These are phyloP conservation scores for Synergus itoensis DNA, from an alignment of 2,888 invertebrate species.

Conservation along the genomic window DNA sequence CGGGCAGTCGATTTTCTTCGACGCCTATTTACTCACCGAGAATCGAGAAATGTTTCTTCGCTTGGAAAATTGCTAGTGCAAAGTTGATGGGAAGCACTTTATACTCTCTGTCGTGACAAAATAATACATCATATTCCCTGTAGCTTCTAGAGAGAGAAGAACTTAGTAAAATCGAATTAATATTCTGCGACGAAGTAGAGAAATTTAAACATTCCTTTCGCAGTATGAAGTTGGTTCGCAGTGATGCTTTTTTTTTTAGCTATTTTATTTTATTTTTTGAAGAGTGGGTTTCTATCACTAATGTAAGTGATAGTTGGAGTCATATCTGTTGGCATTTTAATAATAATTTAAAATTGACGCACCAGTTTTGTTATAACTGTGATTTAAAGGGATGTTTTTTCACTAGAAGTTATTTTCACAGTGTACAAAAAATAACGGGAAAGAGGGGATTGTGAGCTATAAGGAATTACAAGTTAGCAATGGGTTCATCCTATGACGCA, in stretches of 20 bases:
- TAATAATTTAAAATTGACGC: too few species aligned
- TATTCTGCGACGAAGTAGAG: too few species aligned
- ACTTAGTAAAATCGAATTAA: neutral
- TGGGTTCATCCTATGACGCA: neutral
- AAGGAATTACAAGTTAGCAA: neutral
- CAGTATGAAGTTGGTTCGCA: too few species aligned
- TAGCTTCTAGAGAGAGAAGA: neutral
- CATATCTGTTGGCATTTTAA: too few species aligned
- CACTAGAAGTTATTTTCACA: neutral
- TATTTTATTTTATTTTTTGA: too few species aligned
- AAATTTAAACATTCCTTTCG: too few species aligned
- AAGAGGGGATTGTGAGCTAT: neutral
- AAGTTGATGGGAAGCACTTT: neutral
- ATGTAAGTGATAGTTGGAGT: too few species aligned
- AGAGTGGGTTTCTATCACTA: too few species aligned
- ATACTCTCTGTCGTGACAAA: neutral
- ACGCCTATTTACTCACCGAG: neutral
- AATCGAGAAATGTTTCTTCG: neutral
- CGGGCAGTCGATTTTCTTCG: conserved; percentile 1
- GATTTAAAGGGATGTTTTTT: too few species aligned
- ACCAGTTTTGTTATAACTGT: too few species aligned
- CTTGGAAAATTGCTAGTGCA: neutral
- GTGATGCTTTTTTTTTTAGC: too few species aligned
- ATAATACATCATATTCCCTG: neutral
- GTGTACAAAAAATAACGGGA: neutral